Evolutionary conservation across 35 echinoderm and acorn worm species (phyloP).

Genomic region (Ophiothrix spiculata): DNA sequence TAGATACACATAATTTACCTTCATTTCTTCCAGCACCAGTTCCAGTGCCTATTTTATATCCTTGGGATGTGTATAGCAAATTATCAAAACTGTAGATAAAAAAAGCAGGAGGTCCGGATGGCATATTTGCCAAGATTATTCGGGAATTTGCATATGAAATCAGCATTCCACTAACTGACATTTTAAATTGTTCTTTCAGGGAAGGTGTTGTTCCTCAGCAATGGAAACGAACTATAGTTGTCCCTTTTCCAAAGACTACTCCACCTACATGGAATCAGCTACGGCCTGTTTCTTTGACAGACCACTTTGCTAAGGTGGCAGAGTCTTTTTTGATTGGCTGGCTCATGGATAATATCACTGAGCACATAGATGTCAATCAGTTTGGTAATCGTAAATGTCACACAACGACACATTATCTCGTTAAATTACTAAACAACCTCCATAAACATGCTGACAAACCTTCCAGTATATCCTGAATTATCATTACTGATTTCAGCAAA

Average conservation of each 20-base stretch:
- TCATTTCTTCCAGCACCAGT: no score
- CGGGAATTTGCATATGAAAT: no score
- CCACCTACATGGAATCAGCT: slow-evolving; percentile 29
- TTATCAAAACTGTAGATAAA: no score
- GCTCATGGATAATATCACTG: neutral
- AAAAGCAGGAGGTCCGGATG: no score
- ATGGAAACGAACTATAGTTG: slow-evolving; percentile 48
- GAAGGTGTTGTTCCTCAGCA: slow-evolving; percentile 16
- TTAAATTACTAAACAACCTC: neutral
- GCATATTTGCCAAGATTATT: no score
- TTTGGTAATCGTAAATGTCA: neutral
- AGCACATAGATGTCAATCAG: neutral
- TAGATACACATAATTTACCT: no score
- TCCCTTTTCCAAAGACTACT: slow-evolving; percentile 37
- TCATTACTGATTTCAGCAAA: neutral
- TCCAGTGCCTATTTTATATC: no score
- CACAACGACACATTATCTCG: neutral
- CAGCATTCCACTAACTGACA: no score
- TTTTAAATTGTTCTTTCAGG: slow-evolving; percentile 21
- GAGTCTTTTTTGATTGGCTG: neutral
- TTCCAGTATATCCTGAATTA: neutral
- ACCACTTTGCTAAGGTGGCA: neutral
- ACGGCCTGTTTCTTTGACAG: slow-evolving; percentile 21
- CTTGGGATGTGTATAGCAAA: no score
- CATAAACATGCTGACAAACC: neutral